Evolutionary conservation across 2,113 vertebrate genomes (phyloP).

Genomic region (Haliaeetus leucogaster): DNA sequence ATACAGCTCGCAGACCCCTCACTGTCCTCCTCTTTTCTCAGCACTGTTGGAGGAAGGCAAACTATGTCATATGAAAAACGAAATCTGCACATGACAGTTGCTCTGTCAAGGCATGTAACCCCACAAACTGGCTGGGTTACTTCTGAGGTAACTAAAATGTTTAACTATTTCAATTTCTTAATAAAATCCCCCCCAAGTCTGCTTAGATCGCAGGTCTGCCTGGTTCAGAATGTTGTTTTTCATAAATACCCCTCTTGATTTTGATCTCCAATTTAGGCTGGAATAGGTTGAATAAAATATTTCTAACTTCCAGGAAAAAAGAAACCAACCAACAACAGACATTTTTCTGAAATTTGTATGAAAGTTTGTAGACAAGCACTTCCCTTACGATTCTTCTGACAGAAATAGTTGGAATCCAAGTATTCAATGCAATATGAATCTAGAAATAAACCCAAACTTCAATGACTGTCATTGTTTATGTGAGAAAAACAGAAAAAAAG

Average conservation of each 20-base stretch:
- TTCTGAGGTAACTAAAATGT: background rate
- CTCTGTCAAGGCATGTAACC: background rate
- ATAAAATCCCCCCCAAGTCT: background rate
- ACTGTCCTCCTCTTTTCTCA: background rate
- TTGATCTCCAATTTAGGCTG: background rate
- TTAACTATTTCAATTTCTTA: background rate
- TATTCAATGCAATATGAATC: background rate
- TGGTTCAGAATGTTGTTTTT: background rate
- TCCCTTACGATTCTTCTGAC: background rate
- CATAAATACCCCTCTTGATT: background rate
- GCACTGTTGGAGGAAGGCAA: background rate
- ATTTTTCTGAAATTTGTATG: background rate
- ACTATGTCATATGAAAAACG: background rate
- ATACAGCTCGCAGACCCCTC: accelerated
- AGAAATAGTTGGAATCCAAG: background rate
- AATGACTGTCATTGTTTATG: background rate
- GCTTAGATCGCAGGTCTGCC: background rate
- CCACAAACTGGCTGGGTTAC: background rate
- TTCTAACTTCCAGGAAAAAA: background rate
- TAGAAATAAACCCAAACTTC: background rate
- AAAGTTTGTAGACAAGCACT: background rate
- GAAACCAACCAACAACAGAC: too few species aligned
- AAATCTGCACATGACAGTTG: background rate
- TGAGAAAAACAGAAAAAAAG: background rate
- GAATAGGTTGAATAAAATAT: background rate